Percentiles rank a stretch among this genome's conserved stretches.
Conservation (phyloP, 2,888 invertebrate genomes). For the Bursaphelenchus okinawaensis region DNA sequence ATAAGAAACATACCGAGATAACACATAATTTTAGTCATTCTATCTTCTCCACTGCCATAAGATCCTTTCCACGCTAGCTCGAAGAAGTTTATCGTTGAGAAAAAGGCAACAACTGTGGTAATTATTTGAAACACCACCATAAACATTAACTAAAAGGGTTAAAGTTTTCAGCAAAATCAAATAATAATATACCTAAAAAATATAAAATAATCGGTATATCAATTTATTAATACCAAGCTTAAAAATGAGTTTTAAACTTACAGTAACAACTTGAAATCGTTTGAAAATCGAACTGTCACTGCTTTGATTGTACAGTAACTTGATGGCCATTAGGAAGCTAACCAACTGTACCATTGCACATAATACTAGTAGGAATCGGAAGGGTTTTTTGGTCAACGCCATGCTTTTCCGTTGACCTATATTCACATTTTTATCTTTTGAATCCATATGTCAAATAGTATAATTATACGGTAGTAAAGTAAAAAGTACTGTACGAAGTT, state of each 20-base stretch:
- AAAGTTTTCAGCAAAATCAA: too few relatives aligned
- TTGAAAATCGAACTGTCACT: background rate
- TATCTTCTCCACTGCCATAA: constrained; percentile 6
- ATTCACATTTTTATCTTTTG: background rate
- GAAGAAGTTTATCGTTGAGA: background rate
- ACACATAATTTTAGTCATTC: background rate
- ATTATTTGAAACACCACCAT: background rate
- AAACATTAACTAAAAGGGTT: background rate
- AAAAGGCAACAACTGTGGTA: background rate
- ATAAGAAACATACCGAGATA: background rate
- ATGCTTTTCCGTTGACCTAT: background rate
- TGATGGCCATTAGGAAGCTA: background rate
- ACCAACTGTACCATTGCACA: background rate
- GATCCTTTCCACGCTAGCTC: constrained; percentile 14
- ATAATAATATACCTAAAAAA: too few relatives aligned
- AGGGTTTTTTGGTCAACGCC: background rate
- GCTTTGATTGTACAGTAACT: background rate
- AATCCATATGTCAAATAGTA: too few relatives aligned
- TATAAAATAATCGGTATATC: too few relatives aligned
- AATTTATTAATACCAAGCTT: too few relatives aligned
- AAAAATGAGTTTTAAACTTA: too few relatives aligned
- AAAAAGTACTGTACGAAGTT: too few relatives aligned
- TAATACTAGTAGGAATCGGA: background rate
- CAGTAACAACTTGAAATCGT: background rate
- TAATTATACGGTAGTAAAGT: too few relatives aligned